Conservation (phyloP, 2,888 invertebrate genomes). For the Hedya salicella region DNA sequence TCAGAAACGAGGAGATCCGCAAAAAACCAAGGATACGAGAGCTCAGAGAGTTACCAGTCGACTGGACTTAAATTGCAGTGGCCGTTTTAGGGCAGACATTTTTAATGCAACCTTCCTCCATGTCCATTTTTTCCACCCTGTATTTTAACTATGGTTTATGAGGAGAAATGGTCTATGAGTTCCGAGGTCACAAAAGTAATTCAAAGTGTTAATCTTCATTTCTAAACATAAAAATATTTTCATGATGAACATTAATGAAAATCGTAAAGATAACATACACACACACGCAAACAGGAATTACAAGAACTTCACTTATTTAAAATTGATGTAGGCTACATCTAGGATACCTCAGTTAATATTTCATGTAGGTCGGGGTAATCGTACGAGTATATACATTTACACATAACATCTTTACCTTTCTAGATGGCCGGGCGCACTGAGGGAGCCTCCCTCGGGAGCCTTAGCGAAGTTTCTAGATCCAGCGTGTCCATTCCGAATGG, state of each 20-base stretch:
- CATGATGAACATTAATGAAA: background rate
- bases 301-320: background rate
- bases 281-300: background rate
- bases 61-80: too few species aligned
- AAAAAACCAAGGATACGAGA: too few species aligned
- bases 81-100: too few species aligned
- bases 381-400: background rate
- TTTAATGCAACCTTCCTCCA: too few species aligned
- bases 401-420: conserved; percentile 29
- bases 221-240: background rate
- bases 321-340: background rate
- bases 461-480: conserved; percentile 48
- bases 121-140: too few species aligned
- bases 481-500: conserved; percentile 54
- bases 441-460: conserved; percentile 50
- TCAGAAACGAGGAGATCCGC: too few species aligned
- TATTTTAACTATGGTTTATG: too few species aligned
- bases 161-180: too few species aligned
- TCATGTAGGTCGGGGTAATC: background rate
- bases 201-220: background rate
- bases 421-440: conserved; percentile 47
- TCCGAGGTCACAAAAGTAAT: too few species aligned
- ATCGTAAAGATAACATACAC: background rate
- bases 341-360: background rate
- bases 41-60: too few species aligned